These are phyloP conservation scores for Podarcis lilfordi DNA, from an alignment of 2,797 vertebrate species.

Conservation along the genomic window DNA sequence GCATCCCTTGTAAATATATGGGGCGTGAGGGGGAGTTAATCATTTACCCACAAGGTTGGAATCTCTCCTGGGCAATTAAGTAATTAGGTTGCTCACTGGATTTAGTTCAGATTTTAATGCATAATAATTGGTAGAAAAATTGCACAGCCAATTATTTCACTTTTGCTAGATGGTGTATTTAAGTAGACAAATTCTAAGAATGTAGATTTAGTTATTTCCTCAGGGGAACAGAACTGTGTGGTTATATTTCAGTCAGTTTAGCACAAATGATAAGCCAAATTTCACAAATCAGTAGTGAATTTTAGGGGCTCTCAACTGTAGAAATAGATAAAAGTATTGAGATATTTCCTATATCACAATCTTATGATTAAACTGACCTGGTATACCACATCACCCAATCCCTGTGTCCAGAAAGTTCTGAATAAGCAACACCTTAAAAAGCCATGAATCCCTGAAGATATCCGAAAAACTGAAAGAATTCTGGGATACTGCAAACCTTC, in stretches of 20 bases:
- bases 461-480: neutral
- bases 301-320: neutral
- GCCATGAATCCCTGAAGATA: neutral
- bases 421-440: neutral
- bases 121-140: conserved; percentile 49
- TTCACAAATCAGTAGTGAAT: conserved; percentile 15
- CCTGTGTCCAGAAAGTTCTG: too few relatives aligned
- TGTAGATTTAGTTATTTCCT: conserved; percentile 28
- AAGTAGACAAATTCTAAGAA: conserved; percentile 21
- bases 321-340: neutral
- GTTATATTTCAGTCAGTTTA: conserved; percentile 2
- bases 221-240: conserved; percentile 29
- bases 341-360: neutral
- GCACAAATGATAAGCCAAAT: conserved; percentile 17
- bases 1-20: conserved; percentile 35
- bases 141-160: conserved; percentile 44
- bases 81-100: conserved; percentile 37
- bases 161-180: conserved; percentile 46
- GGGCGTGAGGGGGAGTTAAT: neutral
- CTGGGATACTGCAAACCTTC: too few relatives aligned
- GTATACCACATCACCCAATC: neutral
- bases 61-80: conserved; percentile 38
- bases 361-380: neutral
- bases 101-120: conserved; percentile 34
- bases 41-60: conserved; percentile 28